Evolutionary conservation across 2,888 invertebrate species (phyloP).

Genomic region (Anorthoa munda): DNA sequence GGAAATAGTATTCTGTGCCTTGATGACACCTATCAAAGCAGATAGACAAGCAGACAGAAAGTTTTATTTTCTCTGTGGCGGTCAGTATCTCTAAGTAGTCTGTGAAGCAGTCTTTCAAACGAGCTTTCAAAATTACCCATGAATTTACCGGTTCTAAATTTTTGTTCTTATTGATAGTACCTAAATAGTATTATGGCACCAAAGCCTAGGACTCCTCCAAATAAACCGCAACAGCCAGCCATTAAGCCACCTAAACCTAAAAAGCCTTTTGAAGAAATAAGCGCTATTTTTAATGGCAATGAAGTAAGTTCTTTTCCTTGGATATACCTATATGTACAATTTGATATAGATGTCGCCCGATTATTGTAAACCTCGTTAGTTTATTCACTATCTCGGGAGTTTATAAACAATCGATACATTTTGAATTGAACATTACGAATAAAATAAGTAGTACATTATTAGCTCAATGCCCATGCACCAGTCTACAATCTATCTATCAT

Average conservation of each 20-base stretch:
- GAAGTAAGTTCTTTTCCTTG: constrained; percentile 76
- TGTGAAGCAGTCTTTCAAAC: constrained; percentile 18
- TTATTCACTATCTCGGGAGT: too few relatives aligned
- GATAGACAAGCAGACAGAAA: background rate
- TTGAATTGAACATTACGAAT: too few relatives aligned
- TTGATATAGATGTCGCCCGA: too few relatives aligned
- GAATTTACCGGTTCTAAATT: constrained; percentile 32
- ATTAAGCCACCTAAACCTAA: constrained; percentile 57
- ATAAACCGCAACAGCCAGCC: background rate
- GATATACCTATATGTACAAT: background rate
- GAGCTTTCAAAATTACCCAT: constrained; percentile 38
- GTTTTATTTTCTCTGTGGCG: too few relatives aligned
- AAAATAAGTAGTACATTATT: too few relatives aligned
- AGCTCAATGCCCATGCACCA: too few relatives aligned
- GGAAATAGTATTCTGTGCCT: too few relatives aligned
- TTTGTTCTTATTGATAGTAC: constrained; percentile 5
- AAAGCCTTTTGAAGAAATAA: constrained; percentile 92
- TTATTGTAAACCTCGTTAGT: too few relatives aligned
- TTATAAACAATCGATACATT: too few relatives aligned
- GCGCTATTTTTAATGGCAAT: constrained; percentile 92
- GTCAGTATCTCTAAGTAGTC: background rate
- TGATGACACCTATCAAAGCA: constrained; percentile 19
- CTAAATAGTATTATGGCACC: constrained; percentile 6
- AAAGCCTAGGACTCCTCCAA: too few relatives aligned
- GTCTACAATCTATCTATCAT: too few relatives aligned